Percentiles rank a stretch among this genome's conserved stretches.
Evolutionary conservation across 1,140 invertebrate species (phyloP).

Genomic region (Leptopilina boulardi): DNA sequence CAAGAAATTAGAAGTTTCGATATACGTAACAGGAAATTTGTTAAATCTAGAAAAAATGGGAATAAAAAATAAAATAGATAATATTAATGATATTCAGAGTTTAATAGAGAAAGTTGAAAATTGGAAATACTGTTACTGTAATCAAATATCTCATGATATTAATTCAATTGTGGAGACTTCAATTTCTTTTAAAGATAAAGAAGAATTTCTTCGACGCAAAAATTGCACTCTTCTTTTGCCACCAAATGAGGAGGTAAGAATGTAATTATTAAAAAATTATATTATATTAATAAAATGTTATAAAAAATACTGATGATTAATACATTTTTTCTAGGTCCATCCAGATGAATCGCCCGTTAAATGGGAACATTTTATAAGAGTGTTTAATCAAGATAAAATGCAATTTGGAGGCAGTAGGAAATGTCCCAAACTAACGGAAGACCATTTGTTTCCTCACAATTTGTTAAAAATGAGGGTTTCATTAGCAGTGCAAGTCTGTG

Average conservation of each 20-base stretch:
- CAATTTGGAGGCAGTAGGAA: too few relatives aligned
- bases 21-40: background rate
- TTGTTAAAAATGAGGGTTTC: too few relatives aligned
- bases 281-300: too few relatives aligned
- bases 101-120: background rate
- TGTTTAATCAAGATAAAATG: too few relatives aligned
- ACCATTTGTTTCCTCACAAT: too few relatives aligned
- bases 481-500: too few relatives aligned
- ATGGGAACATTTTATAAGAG: too few relatives aligned
- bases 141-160: background rate
- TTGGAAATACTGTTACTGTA: background rate
- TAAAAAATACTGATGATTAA: too few relatives aligned
- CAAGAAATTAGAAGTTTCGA: background rate
- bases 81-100: background rate
- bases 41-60: background rate
- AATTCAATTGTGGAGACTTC: background rate
- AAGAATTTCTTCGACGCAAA: background rate
- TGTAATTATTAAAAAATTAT: too few relatives aligned
- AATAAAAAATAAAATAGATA: background rate
- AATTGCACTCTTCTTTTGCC: constrained; percentile 33
- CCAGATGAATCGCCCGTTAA: too few relatives aligned
- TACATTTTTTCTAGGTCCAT: too few relatives aligned
- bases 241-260: background rate
- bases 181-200: background rate
- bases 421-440: too few relatives aligned